A percentile compares a stretch with the other conserved stretches of the same genome.
Conservation (phyloP, 2,888 invertebrate genomes). For the Pyrrhosoma nymphula region DNA sequence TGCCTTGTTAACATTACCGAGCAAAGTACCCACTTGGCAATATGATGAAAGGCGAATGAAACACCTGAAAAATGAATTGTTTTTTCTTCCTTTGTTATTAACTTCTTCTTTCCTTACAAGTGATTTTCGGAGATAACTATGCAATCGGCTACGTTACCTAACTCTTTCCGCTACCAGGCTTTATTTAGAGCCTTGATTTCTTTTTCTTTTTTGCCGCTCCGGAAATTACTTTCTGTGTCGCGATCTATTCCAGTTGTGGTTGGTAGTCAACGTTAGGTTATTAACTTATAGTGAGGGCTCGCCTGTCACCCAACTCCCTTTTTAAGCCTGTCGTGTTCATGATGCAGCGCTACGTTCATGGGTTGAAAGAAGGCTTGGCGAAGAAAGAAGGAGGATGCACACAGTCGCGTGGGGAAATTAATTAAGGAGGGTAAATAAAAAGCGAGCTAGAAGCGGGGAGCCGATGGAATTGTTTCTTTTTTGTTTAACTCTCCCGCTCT, state of each 20-base stretch:
- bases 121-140: not conserved
- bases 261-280: not conserved
- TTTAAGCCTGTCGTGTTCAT: not conserved
- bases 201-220: not conserved
- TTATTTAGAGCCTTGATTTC: not conserved
- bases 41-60: not conserved
- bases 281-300: not conserved
- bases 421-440: not conserved
- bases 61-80: not conserved
- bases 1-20: slow-evolving; percentile 54
- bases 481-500: not conserved
- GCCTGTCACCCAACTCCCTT: not conserved
- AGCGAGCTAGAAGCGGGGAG: not conserved
- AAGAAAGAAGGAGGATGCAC: not conserved
- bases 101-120: not conserved
- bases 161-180: not conserved
- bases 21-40: slow-evolving; percentile 47
- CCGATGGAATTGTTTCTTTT: not conserved
- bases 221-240: not conserved
- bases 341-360: not conserved
- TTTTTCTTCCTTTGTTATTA: no score
- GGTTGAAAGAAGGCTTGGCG: not conserved
- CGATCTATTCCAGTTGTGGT: not conserved
- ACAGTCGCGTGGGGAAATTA: not conserved
- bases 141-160: not conserved